Evolutionary conservation across 2,888 invertebrate genomes (phyloP).

Genomic region (Sphinx pinastri): DNA sequence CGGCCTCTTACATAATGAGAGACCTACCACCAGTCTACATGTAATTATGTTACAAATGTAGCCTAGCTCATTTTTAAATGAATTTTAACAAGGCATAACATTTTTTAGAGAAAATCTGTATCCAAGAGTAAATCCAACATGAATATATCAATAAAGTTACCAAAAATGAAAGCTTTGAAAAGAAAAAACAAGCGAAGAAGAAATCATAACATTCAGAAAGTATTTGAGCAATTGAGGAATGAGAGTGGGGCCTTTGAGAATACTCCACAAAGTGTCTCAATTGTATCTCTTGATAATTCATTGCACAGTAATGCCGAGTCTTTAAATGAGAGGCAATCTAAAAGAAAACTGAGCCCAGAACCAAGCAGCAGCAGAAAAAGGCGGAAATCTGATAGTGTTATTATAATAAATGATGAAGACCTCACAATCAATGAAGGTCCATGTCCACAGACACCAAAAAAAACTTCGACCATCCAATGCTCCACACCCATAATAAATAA

Average conservation of each 20-base stretch:
- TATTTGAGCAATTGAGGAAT: slow-evolving; percentile 48
- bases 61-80: neutral
- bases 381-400: slow-evolving; percentile 13
- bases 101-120: slow-evolving; percentile 48
- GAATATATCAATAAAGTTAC: slow-evolving; percentile 36
- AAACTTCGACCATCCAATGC: slow-evolving; percentile 44
- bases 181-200: slow-evolving; percentile 36
- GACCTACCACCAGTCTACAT: no score
- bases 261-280: neutral
- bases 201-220: slow-evolving; percentile 40
- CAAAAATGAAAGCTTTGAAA: slow-evolving; percentile 37
- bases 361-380: neutral
- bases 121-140: slow-evolving; percentile 39
- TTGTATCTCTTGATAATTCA: slow-evolving; percentile 1
- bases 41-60: neutral
- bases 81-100: neutral
- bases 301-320: neutral
- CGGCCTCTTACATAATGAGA: no score
- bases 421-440: slow-evolving; percentile 36
- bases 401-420: slow-evolving; percentile 54
- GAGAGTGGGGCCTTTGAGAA: slow-evolving; percentile 30
- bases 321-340: neutral
- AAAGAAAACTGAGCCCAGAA: neutral
- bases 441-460: slow-evolving; percentile 41
- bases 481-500: slow-evolving; percentile 57